phyloP scores from a whole-genome alignment of 2,113 vertebrate genomes.

The Notothenia rossii region DNA sequence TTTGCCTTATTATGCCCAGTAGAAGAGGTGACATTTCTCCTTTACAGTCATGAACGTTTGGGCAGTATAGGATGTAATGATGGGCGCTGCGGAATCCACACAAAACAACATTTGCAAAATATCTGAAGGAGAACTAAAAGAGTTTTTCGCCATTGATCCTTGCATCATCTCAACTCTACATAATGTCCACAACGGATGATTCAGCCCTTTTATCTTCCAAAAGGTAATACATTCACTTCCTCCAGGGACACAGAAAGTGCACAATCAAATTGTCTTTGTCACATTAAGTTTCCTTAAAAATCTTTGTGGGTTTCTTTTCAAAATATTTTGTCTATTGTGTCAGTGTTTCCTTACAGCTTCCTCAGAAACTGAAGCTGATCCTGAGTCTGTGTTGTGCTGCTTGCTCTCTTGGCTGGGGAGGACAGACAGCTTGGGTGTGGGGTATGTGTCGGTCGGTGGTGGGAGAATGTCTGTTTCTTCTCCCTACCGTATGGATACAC shows the following conservation, averaged over 20 bases:
- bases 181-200: not conserved
- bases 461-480: slow-evolving; percentile 43
- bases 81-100: not conserved
- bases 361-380: slow-evolving; percentile 15
- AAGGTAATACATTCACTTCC: not conserved
- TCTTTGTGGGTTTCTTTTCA: not conserved
- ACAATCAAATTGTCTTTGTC: not conserved
- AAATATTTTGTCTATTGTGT: not conserved
- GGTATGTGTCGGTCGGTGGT: slow-evolving; percentile 29
- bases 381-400: not conserved
- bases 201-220: not conserved
- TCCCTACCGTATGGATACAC: slow-evolving; percentile 46
- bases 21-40: too few relatives aligned
- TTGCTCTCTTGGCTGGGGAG: slow-evolving; percentile 32
- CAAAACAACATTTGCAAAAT: not conserved
- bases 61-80: not conserved
- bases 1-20: too few relatives aligned
- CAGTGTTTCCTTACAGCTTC: not conserved
- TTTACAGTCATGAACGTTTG: too few relatives aligned
- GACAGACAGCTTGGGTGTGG: slow-evolving; percentile 52
- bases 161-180: too few relatives aligned
- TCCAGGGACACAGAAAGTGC: not conserved
- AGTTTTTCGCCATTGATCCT: not conserved
- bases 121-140: not conserved
- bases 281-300: not conserved